A percentile compares a stretch with the other conserved stretches of the same genome.
Conservation (phyloP, 2,888 invertebrate genomes). For the Gymnoscelis rufifasciata region DNA sequence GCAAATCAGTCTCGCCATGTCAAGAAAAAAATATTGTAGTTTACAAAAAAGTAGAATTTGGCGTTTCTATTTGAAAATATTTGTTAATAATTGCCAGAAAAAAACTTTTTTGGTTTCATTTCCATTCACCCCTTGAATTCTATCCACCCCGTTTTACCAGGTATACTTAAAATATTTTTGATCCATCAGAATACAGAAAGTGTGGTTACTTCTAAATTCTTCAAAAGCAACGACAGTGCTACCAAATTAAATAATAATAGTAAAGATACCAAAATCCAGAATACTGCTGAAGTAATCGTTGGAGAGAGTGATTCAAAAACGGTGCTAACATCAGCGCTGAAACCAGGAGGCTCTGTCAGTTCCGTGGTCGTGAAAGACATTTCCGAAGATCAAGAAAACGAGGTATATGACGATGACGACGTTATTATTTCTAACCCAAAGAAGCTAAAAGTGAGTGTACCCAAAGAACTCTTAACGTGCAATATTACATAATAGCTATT, state of each 20-base stretch:
- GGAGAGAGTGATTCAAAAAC: background rate
- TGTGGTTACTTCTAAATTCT: slow-evolving; percentile 56
- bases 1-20: no score
- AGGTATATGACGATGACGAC: slow-evolving; percentile 16
- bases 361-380: background rate
- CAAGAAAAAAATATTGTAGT: no score
- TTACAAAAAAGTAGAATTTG: no score
- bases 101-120: no score
- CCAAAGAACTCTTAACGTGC: no score
- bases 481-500: background rate
- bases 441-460: slow-evolving; percentile 26
- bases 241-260: no score
- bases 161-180: no score
- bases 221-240: slow-evolving; percentile 25
- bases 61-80: no score
- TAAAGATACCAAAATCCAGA: slow-evolving; percentile 18
- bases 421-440: slow-evolving; percentile 33
- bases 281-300: slow-evolving; percentile 18
- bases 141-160: no score
- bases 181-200: slow-evolving; percentile 45
- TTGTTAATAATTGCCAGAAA: no score
- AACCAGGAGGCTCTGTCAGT: background rate
- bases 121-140: no score
- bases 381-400: slow-evolving; percentile 5
- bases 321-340: no score